These are phyloP conservation scores for Adrianichthys oophorus DNA, from an alignment of 2,797 vertebrate species.

Conservation along the genomic window DNA sequence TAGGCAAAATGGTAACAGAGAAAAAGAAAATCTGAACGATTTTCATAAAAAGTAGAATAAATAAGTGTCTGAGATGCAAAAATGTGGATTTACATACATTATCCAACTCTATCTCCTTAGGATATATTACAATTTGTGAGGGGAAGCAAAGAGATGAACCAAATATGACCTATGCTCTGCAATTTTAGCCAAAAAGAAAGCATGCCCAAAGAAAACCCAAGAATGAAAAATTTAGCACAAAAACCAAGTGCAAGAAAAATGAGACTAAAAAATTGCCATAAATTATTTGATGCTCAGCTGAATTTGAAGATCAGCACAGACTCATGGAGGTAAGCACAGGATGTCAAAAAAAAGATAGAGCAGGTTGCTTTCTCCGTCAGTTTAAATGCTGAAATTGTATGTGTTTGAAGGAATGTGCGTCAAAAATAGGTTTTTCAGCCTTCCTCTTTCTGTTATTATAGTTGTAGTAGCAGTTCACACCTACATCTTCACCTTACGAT, in stretches of 20 bases:
- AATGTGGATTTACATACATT: conserved; percentile 81
- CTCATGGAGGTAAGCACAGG: conserved; percentile 81
- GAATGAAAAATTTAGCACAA: conserved; percentile 71
- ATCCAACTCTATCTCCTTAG: conserved; percentile 75
- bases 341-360: conserved; percentile 75
- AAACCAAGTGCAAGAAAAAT: conserved; percentile 73
- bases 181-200: conserved; percentile 72
- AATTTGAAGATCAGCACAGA: conserved; percentile 92
- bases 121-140: conserved; percentile 75
- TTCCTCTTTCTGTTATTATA: conserved; percentile 40
- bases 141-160: conserved; percentile 71
- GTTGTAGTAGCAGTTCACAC: no score
- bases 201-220: conserved; percentile 75
- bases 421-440: conserved; percentile 39
- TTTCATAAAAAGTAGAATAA: conserved; percentile 78
- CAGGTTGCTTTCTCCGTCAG: conserved; percentile 50
- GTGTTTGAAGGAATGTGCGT: conserved; percentile 48
- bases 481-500: no score
- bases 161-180: conserved; percentile 78
- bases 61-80: conserved; percentile 77
- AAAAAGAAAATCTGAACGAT: conserved; percentile 63
- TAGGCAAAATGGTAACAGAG: conserved; percentile 60
- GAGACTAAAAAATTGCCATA: conserved; percentile 83
- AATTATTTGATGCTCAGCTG: conserved; percentile 90
- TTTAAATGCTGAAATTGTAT: conserved; percentile 11